Base-by-base conservation (phyloP, 2,888 invertebrate genomes). In the Pollenia griseotomentosa region DNA sequence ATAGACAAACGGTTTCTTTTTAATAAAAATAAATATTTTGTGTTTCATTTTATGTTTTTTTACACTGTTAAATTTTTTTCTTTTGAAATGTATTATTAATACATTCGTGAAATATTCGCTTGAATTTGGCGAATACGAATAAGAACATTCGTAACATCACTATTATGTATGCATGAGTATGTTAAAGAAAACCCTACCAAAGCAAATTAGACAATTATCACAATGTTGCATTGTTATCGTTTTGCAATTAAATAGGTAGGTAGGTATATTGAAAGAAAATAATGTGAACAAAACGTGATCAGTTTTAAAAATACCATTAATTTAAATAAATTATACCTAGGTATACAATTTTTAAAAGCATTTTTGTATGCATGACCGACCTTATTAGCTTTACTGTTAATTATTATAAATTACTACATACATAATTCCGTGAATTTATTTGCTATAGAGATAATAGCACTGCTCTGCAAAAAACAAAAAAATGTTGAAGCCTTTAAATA, bases 221-320 rank as follows among this genome's bases (percentile, higher is more conserved):
- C 12, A 44, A 44, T 57, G 3, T 57, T 57, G 11, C 7, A 23
- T 46, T 19, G 11, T 19, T 44, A 44, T 11, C 12, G 2, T 44
- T 44, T 10, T 65, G 11, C 46, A 65, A 46, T 65, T 65, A 44
- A 19, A 10, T 14, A 19, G 19, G 19, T 19, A 19, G 1, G 19
- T 19, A 19, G 1, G 23, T 23, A 48, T 14, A 51, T 23, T 66
- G 33, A 16, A 48, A 14, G 9, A 48, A 46, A 63, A 66, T 4
- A 48, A 66, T 23, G 33, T 16, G 61, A 16, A 57, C 14, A 48
- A 66, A 48, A 48, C 66, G 46, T 48, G 66, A 66, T 66, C 23
- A 46, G 46, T 19, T 46, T 46, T 46, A 23, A 59, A 59, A 23
- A 55, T 55, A 9, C 19, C 19, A 55, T 55, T 16, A 55, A 55